Evolutionary conservation across 1,140 invertebrate species (phyloP), one percentile per base, ranked within the genome.

Genomic region (Vollenhovia emeryi): DNA sequence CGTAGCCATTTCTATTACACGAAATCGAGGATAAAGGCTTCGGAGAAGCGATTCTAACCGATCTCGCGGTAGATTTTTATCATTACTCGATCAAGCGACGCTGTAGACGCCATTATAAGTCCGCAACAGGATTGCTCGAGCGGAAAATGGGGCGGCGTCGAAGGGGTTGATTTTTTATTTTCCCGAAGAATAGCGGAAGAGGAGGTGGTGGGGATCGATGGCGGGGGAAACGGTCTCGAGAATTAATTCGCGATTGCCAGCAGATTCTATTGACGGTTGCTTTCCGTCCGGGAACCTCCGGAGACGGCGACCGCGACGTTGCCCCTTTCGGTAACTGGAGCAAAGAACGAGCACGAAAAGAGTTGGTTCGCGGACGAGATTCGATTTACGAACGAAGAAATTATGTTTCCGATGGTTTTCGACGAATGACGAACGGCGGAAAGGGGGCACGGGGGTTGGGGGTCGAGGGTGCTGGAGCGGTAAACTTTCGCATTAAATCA

Each of bases 191-290:
- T 50, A 18, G n/a, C n/a, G 18, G 21, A n/a, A 13, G n/a, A 24
- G 43, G 27, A 50, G 24, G 13, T 21, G 30, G 21, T 52, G 48
- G 18, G 40, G 45, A 55, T 27, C 59, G 59, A 64, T 24, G 57
- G 2, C 27, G 24, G 13, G 8, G 27, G 13, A 36, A 9, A 7
- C 57, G 15, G 55, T 74, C 57, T 76, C 1, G 74, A 62, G 60
- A 79, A 79, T 66, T 79, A 79, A 79, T 79, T 79, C 45, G 24
- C 75, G 60, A 79, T 79, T 79, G 60, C 48, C 76, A 79, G 62
- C 60, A 62, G 40, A 64, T 78, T 78, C 59, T 78, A 68, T 79
- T 52, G 60, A 79, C 60, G 33, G 33, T 68, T 62, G 30, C 60
- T 55, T 79, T 33, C 33, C 76, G 60, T 36, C 45, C 30, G 40